Evolutionary conservation across 2,888 invertebrate species (phyloP).

Genomic region (Chydorus sphaericus): DNA sequence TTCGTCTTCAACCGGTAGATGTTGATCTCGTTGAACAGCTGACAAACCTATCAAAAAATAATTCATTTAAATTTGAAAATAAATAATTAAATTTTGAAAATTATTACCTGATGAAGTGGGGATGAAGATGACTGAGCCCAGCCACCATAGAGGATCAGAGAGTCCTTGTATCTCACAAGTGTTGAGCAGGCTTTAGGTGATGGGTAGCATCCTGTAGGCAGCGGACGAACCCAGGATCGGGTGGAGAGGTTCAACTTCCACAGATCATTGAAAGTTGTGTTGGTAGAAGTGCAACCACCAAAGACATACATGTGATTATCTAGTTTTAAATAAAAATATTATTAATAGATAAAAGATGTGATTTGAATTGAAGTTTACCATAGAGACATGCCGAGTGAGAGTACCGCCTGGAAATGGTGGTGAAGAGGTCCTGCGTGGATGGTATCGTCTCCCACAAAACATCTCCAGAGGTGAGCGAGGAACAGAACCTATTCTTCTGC

Average conservation of each 20-base stretch:
- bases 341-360: neutral
- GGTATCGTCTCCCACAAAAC: slow-evolving; percentile 55
- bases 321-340: slow-evolving; percentile 15
- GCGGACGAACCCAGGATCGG: slow-evolving; percentile 67
- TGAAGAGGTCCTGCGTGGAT: slow-evolving; percentile 38
- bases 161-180: slow-evolving; percentile 72
- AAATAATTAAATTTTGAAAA: neutral
- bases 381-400: slow-evolving; percentile 78
- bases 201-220: slow-evolving; percentile 76
- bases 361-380: slow-evolving; percentile 25
- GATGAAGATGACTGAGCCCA: slow-evolving; percentile 83
- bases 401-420: slow-evolving; percentile 77
- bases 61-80: neutral
- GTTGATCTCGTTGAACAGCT: slow-evolving; percentile 68
- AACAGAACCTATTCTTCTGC: slow-evolving; percentile 54
- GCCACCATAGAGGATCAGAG: slow-evolving; percentile 79
- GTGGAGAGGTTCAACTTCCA: slow-evolving; percentile 83
- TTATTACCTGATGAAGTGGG: slow-evolving; percentile 62
- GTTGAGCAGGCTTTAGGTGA: slow-evolving; percentile 91
- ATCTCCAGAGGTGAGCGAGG: slow-evolving; percentile 58
- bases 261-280: slow-evolving; percentile 91
- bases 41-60: slow-evolving; percentile 22
- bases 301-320: slow-evolving; percentile 83
- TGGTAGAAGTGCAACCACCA: slow-evolving; percentile 86
- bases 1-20: slow-evolving; percentile 65